phyloP scores from a whole-genome alignment of 1,140 invertebrate genomes.

The Idris sp. region DNA sequence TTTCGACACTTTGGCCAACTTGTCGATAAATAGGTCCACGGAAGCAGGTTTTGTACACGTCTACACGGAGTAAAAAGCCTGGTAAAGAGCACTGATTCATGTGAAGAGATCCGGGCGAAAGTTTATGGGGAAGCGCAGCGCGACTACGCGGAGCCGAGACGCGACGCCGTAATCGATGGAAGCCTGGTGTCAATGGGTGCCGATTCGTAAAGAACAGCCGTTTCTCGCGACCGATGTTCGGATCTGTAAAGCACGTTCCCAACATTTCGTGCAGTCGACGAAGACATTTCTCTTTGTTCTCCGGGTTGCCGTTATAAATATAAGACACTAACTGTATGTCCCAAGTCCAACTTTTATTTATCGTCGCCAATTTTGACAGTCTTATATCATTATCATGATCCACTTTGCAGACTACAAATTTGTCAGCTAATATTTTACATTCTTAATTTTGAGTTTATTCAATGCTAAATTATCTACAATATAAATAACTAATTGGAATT shows the following conservation, averaged over 20 bases:
- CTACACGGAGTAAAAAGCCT: slow-evolving; percentile 29
- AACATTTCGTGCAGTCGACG: slow-evolving; percentile 41
- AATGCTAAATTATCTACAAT: no score
- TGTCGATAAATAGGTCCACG: slow-evolving; percentile 9
- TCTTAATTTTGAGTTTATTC: no score
- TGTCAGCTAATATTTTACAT: no score
- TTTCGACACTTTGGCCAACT: slow-evolving; percentile 14
- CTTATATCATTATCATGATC: slow-evolving; percentile 38
- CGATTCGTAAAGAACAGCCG: slow-evolving; percentile 59
- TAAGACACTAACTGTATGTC: slow-evolving; percentile 43
- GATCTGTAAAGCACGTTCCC: slow-evolving; percentile 42
- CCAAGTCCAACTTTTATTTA: slow-evolving; percentile 45
- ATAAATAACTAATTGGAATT: no score
- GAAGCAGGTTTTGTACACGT: slow-evolving; percentile 29
- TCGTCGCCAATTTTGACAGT: slow-evolving; percentile 37
- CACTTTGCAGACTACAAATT: slow-evolving; percentile 29
- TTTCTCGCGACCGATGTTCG: slow-evolving; percentile 42
- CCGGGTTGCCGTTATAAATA: slow-evolving; percentile 33
- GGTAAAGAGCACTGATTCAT: slow-evolving; percentile 55
- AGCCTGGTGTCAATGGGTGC: slow-evolving; percentile 53
- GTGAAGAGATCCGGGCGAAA: slow-evolving; percentile 34
- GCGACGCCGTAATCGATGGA: slow-evolving; percentile 55
- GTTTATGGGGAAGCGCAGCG: slow-evolving; percentile 63
- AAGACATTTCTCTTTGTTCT: slow-evolving; percentile 49
- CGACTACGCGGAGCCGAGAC: slow-evolving; percentile 52